Conservation (phyloP, 1,140 invertebrate genomes). For the Prorops nasuta region DNA sequence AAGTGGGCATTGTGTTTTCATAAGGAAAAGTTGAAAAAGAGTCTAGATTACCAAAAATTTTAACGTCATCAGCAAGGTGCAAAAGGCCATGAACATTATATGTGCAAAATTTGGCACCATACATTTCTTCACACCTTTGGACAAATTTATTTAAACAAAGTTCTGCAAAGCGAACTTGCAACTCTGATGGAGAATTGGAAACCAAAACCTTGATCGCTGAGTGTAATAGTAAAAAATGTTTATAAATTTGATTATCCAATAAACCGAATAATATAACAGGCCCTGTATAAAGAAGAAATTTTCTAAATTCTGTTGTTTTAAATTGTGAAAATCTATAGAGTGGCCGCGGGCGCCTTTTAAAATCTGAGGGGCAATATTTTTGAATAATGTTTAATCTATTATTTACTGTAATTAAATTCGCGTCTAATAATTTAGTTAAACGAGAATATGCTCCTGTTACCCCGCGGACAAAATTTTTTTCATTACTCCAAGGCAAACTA, state of each 20-base stretch:
- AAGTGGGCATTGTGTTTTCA: no score
- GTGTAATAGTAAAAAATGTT: slow-evolving; percentile 44
- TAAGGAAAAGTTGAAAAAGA: slow-evolving; percentile 21
- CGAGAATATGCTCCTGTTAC: slow-evolving; percentile 1
- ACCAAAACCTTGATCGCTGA: slow-evolving; percentile 35
- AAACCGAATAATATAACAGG: slow-evolving; percentile 32
- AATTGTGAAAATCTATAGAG: slow-evolving; percentile 33
- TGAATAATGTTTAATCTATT: neutral
- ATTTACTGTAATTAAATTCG: neutral
- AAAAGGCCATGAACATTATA: slow-evolving; percentile 4
- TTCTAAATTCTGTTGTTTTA: slow-evolving; percentile 51
- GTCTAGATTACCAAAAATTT: slow-evolving; percentile 8
- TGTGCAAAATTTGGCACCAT: slow-evolving; percentile 3
- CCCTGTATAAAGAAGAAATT: slow-evolving; percentile 47
- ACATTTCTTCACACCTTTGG: no score
- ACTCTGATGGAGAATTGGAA: slow-evolving; percentile 9
- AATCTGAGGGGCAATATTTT: slow-evolving; percentile 27
- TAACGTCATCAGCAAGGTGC: slow-evolving; percentile 3
- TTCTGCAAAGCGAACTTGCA: slow-evolving; percentile 11
- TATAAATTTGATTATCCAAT: slow-evolving; percentile 28
- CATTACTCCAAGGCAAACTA: slow-evolving; percentile 5
- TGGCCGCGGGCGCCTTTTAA: slow-evolving; percentile 35
- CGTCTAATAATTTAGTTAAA: slow-evolving; percentile 1
- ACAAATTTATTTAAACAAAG: no score
- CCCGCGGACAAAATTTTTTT: slow-evolving; percentile 11